Percentiles rank a stretch among this genome's conserved stretches.
phyloP scores from a whole-genome alignment of 2,888 invertebrate genomes.

The Lithophane socia region DNA sequence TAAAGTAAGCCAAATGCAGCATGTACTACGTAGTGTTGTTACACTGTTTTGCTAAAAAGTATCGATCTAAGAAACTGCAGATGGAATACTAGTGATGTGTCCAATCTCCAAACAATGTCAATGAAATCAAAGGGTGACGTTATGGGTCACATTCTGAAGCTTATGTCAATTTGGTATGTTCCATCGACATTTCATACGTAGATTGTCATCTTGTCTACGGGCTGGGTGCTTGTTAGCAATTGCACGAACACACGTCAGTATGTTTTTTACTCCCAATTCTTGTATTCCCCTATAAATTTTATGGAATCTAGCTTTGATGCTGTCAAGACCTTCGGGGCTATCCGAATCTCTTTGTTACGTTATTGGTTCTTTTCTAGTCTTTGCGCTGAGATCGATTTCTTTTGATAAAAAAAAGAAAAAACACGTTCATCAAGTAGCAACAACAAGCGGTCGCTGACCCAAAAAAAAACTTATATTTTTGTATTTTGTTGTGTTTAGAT shows the following conservation, averaged over 20 bases:
- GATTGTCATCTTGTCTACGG: constrained; percentile 37
- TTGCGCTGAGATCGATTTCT: not conserved
- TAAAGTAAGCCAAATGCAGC: not conserved
- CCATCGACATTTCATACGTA: constrained; percentile 43
- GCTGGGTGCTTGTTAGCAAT: constrained; percentile 34
- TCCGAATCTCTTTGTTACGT: not conserved
- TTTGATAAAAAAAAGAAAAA: not conserved
- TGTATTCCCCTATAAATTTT: not conserved
- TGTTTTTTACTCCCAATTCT: not conserved
- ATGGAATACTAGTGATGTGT: not conserved
- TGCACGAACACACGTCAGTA: not conserved
- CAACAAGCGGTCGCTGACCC: too few species aligned
- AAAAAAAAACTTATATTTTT: too few species aligned
- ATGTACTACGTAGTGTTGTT: not conserved
- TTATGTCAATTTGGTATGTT: constrained; percentile 48
- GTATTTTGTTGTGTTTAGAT: too few species aligned
- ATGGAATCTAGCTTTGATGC: not conserved
- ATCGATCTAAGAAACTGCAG: not conserved
- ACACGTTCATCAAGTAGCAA: too few species aligned
- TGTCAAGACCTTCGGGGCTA: not conserved
- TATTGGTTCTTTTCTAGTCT: not conserved
- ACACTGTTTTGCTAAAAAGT: not conserved
- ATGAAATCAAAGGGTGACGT: constrained; percentile 40
- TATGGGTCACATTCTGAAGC: constrained; percentile 42
- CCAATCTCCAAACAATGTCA: constrained; percentile 23